Base-by-base conservation (phyloP, 2,113 vertebrate genomes). In the Toxotes chatareus region DNA sequence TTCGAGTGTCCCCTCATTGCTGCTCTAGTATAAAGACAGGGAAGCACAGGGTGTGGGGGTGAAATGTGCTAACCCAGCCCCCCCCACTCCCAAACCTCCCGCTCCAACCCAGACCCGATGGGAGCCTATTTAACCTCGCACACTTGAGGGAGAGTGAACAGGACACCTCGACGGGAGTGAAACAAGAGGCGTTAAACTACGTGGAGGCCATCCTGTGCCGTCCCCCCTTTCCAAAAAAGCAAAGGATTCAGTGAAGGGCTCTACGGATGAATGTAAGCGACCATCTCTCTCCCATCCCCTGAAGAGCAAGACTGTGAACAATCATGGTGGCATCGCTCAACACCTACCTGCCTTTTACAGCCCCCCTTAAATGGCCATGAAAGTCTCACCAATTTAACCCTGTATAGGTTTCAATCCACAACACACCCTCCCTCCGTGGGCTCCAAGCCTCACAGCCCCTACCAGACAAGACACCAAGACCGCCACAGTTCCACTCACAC, bases 291-390 rank as follows among this genome's bases (percentile, higher is more conserved):
- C 21, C 68, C 56, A 73, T 67, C 56, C 46, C 73, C 95, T 96
- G 95, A 96, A 95, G 96, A 95, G 95, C 94, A 94, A 27, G 89
- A 92, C 70, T 75, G 76, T 78, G 79, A 88, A 73, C 49, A 79
- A 85, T 69, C 27, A 16, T 9, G 81, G 88, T 86, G 95, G 95
- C 95, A 87, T 95, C 94, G 89, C 93, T 90, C 93, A 87, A 95
- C 92, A 95, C 96, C 89, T 95, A 93, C 96, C 95, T 95, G 94
- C 95, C 95, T 97, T 97, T 96, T 96, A 95, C 94, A 95, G 94
- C 80, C 93, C 91, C 89, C 95, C 95, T 27, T 40, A 61, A 97
- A 96, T 85, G 89, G 89, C 95, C 95, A 97, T 97, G 97, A 96
- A 96, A 96, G 95, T 95, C 96, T 94, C 95, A 97, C 27, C 27